Conservation (phyloP, 2,797 vertebrate genomes). For the Urocyon cinereoargenteus region DNA sequence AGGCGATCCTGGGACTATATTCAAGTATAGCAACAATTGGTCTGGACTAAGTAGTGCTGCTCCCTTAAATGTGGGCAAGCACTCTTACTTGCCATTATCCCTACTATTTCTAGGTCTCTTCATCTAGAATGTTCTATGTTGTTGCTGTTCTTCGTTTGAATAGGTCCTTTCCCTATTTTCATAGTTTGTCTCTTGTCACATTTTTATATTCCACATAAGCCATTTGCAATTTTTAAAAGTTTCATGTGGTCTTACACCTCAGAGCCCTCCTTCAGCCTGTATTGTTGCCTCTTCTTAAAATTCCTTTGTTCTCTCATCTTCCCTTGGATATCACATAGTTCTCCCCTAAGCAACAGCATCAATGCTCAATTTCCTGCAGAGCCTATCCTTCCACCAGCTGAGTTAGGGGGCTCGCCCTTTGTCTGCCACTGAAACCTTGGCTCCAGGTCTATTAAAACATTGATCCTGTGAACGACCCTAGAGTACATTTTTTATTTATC, state of each 20-base stretch:
- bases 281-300: neutral
- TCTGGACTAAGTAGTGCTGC: fast-evolving
- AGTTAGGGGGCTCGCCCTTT: neutral
- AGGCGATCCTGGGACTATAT: neutral
- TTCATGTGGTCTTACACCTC: neutral
- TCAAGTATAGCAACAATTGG: neutral
- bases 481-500: neutral
- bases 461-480: neutral
- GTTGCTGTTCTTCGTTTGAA: neutral
- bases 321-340: neutral
- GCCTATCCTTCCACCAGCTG: neutral
- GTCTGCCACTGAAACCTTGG: neutral
- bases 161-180: neutral
- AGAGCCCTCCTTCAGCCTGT: neutral
- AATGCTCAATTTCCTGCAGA: neutral
- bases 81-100: fast-evolving
- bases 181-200: neutral
- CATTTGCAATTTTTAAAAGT: neutral
- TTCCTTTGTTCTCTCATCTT: neutral
- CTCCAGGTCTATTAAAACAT: neutral
- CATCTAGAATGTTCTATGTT: neutral
- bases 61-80: fast-evolving
- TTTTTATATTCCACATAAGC: neutral
- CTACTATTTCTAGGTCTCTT: neutral
- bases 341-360: neutral